Evolutionary conservation across 2,113 vertebrate species (phyloP), one percentile per base, ranked within the genome.

Genomic region (Meriones unguiculatus): DNA sequence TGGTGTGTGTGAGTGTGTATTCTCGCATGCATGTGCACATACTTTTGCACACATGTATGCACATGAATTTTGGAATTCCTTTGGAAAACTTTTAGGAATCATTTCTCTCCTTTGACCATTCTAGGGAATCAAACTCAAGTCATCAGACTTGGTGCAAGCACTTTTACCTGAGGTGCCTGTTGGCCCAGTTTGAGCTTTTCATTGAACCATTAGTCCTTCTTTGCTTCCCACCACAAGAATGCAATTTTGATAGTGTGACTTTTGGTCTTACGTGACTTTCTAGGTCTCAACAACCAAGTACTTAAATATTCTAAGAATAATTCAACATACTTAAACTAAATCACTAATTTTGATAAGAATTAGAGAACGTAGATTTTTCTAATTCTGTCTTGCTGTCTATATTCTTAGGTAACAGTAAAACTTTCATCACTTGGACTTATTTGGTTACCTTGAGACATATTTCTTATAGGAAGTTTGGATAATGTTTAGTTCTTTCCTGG

Each of bases 251-350:
- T 70, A 62, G 10, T 85, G 32, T n/a, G 92, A 62, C 2, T 85
- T 85, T 65, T 76, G 59, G 52, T n/a, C n/a, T 72, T 89, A 84
- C 17, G 52, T 54, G 64, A 92, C n/a, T 92, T 50, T 78, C 20
- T 86, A 80, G 54, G 41, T 95, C 59, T 32, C 50, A 46, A 22
- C 32, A 57, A 59, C 86, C 41, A 35, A n/a, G 41, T 22, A 57
- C 62, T 62, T 96, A 81, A 24, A 87, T 87, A 72, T 81, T 92
- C 95, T 94, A 75, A 81, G 20, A 70, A 46, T 52, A 87, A 76
- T 12, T 30, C 35, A 73, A 50, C 20, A 92, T 28, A 28, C 15
- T 89, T 89, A 10, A 59, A 67, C 20, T 15, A 41, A 67, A 25
- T 94, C 62, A 92, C 13, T 87, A 17, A 41, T 82, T 94, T 82